phyloP scores from a whole-genome alignment of 2,797 vertebrate species.

The Schizothorax lantsangensis region DNA sequence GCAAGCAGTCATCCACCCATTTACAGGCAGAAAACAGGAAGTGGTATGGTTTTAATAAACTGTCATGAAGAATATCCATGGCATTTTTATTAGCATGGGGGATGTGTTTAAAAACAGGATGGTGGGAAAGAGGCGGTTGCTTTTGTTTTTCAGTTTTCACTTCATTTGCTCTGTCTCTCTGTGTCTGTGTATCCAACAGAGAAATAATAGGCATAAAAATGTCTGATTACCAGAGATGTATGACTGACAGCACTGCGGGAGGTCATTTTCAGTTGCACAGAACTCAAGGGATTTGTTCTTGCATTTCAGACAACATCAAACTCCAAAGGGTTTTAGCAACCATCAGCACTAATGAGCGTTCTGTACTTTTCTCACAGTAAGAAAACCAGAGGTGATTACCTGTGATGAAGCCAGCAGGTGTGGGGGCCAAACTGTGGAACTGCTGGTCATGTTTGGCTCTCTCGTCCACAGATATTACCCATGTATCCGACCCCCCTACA shows the following conservation, averaged over 20 bases:
- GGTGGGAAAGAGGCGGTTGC: background rate
- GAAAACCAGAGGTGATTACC: constrained; percentile 72
- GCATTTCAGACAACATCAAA: background rate
- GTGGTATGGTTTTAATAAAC: constrained; percentile 15
- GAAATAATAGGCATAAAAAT: constrained; percentile 1
- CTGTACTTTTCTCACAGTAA: background rate
- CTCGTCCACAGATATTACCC: constrained; percentile 95
- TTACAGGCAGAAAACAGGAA: constrained; percentile 29
- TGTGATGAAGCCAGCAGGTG: constrained; percentile 92
- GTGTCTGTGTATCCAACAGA: constrained; percentile 9
- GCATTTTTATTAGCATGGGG: constrained; percentile 2
- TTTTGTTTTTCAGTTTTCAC: background rate
- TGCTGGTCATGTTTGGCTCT: constrained; percentile 98
- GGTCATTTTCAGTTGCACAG: background rate
- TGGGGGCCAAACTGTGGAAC: constrained; percentile 94
- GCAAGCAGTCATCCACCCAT: background rate
- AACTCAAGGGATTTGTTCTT: background rate
- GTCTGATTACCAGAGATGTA: background rate
- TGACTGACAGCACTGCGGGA: constrained; percentile 13
- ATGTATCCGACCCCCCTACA: constrained; percentile 90
- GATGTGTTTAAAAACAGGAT: background rate
- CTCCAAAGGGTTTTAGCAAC: background rate
- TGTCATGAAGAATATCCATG: constrained; percentile 10
- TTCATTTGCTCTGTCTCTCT: background rate
- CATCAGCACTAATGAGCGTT: background rate